A percentile compares a stretch with the other conserved stretches of the same genome.
Evolutionary conservation across 1,140 invertebrate genomes (phyloP).

Genomic region (Cylas formicarius): DNA sequence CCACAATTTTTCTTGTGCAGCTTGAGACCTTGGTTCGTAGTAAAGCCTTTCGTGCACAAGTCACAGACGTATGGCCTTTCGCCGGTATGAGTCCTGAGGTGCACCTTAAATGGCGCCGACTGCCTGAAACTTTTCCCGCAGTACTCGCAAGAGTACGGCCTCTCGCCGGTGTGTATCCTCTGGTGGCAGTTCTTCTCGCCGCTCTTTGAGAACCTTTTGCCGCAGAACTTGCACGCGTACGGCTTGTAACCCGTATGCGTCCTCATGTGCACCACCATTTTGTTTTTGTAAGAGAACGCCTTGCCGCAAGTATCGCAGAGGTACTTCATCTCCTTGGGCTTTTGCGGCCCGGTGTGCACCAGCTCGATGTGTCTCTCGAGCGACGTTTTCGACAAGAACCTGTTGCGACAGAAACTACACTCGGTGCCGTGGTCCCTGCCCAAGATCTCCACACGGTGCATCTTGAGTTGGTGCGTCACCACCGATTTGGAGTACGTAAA

Average conservation of each 20-base stretch:
- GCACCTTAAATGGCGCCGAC: constrained; percentile 56
- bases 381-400: constrained; percentile 24
- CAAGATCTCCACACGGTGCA: constrained; percentile 29
- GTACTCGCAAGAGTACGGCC: constrained; percentile 47
- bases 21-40: constrained; percentile 43
- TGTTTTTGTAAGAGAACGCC: constrained; percentile 50
- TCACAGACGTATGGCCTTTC: constrained; percentile 67
- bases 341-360: constrained; percentile 17
- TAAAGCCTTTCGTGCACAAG: constrained; percentile 59
- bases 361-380: constrained; percentile 26
- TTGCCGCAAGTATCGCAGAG: constrained; percentile 48
- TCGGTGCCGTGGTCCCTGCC: constrained; percentile 29
- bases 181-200: constrained; percentile 45
- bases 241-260: constrained; percentile 50
- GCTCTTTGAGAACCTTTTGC: constrained; percentile 46
- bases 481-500: constrained; percentile 34
- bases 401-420: constrained; percentile 26
- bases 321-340: constrained; percentile 32
- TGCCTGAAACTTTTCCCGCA: constrained; percentile 66
- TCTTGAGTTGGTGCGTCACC: constrained; percentile 27
- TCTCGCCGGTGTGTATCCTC: constrained; percentile 46
- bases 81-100: constrained; percentile 56
- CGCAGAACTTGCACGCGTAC: constrained; percentile 46
- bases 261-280: constrained; percentile 52
- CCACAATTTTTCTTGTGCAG: constrained; percentile 16